Percentiles rank a stretch among this genome's conserved stretches.
Conservation (phyloP, 2,888 invertebrate genomes). For the Pteria penguin region DNA sequence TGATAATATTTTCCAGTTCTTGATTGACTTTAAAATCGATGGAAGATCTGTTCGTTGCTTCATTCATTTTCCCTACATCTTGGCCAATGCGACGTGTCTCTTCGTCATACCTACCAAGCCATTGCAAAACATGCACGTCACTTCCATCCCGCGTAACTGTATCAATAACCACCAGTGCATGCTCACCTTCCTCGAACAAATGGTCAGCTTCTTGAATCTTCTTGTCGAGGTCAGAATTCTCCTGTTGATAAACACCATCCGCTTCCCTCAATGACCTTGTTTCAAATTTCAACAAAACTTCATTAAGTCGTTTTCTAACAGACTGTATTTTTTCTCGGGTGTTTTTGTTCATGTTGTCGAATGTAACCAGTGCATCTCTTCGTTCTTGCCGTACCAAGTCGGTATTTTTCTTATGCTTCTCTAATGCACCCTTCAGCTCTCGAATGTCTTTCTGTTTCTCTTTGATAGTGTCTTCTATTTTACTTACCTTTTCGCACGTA, state of each 20-base stretch:
- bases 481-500: slow-evolving; percentile 44
- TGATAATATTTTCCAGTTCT: slow-evolving; percentile 44
- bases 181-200: slow-evolving; percentile 49
- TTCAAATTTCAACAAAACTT: slow-evolving; percentile 54
- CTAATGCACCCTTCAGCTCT: slow-evolving; percentile 26
- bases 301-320: slow-evolving; percentile 51
- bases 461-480: slow-evolving; percentile 41
- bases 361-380: slow-evolving; percentile 32
- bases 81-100: slow-evolving; percentile 42
- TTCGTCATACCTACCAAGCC: slow-evolving; percentile 37
- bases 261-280: slow-evolving; percentile 46
- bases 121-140: slow-evolving; percentile 52
- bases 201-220: slow-evolving; percentile 52
- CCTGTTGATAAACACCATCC: slow-evolving; percentile 42
- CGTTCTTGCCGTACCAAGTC: slow-evolving; percentile 48
- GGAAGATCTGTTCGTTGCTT: slow-evolving; percentile 41
- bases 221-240: slow-evolving; percentile 42
- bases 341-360: slow-evolving; percentile 43
- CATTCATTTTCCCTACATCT: slow-evolving; percentile 45
- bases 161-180: slow-evolving; percentile 42
- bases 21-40: slow-evolving; percentile 49
- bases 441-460: slow-evolving; percentile 34
- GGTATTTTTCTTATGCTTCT: slow-evolving; percentile 49
- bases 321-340: slow-evolving; percentile 45
- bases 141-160: slow-evolving; percentile 46